phyloP scores from a whole-genome alignment of 2,888 invertebrate species.

The Diarsia mendica region DNA sequence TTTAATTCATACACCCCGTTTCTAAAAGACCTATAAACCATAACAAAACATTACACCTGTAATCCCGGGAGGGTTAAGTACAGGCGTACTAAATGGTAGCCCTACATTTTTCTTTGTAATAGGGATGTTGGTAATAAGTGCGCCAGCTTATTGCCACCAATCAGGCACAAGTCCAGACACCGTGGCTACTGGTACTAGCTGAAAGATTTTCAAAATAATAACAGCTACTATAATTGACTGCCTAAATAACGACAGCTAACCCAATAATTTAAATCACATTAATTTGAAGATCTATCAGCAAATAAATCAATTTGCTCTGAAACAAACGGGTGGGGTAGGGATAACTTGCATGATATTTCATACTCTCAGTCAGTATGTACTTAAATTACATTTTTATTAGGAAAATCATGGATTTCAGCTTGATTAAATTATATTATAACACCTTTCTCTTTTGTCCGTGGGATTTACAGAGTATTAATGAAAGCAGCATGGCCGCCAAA shows the following conservation, averaged over 20 bases:
- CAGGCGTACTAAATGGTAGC: not conserved
- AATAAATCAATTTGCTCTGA: not conserved
- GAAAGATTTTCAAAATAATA: not conserved
- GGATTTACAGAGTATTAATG: slow-evolving; percentile 40
- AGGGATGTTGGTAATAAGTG: too few relatives aligned
- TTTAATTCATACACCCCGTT: not conserved
- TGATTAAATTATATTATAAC: not conserved
- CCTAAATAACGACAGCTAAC: not conserved
- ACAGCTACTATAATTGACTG: not conserved
- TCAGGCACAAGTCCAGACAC: too few relatives aligned
- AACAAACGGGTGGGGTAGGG: too few relatives aligned
- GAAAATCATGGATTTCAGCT: too few relatives aligned
- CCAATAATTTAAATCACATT: not conserved
- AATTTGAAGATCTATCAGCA: not conserved
- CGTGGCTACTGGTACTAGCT: too few relatives aligned
- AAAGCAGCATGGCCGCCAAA: slow-evolving; percentile 55
- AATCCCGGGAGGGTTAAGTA: rapidly evolving
- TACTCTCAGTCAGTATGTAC: not conserved
- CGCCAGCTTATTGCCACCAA: too few relatives aligned
- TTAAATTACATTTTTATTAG: not conserved
- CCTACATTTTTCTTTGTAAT: not conserved
- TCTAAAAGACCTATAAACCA: not conserved
- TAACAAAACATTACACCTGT: not conserved
- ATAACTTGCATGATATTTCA: too few relatives aligned
- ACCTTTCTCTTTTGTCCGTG: slow-evolving; percentile 5